Conservation (phyloP, 2,113 vertebrate species). For the Poeciliopsis occidentalis region DNA sequence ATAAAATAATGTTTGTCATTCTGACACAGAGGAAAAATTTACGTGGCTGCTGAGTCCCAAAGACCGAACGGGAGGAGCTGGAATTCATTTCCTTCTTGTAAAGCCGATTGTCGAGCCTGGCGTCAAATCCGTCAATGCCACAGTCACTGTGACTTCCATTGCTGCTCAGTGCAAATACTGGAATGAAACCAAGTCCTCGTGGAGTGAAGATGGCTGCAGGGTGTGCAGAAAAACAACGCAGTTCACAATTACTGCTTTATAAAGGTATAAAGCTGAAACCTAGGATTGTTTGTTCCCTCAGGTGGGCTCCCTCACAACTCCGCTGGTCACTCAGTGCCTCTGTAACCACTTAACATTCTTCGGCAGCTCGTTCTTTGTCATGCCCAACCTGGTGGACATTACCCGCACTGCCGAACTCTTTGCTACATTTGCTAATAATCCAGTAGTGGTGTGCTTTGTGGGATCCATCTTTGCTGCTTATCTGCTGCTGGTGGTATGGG, state of each 20-base stretch:
- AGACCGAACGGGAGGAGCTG: constrained; percentile 80
- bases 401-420: constrained; percentile 87
- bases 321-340: constrained; percentile 86
- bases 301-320: constrained; percentile 88
- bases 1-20: constrained; percentile 11
- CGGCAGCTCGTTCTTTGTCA: constrained; percentile 91
- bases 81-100: constrained; percentile 86
- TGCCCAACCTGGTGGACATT: constrained; percentile 88
- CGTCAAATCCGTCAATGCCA: constrained; percentile 70
- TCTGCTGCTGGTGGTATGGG: constrained; percentile 88
- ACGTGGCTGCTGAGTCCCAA: constrained; percentile 88
- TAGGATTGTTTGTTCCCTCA: constrained; percentile 51
- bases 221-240: constrained; percentile 72
- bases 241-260: not conserved
- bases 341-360: constrained; percentile 95
- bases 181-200: constrained; percentile 82
- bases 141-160: constrained; percentile 83
- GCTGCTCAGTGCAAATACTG: constrained; percentile 90
- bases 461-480: constrained; percentile 86
- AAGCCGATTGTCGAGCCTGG: constrained; percentile 79
- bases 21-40: constrained; percentile 80
- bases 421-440: constrained; percentile 89
- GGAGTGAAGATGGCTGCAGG: constrained; percentile 88
- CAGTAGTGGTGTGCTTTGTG: constrained; percentile 90
- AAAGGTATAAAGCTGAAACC: not conserved